phyloP scores from a whole-genome alignment of 1,140 invertebrate genomes.

The Pseudomyrmex concolor region DNA sequence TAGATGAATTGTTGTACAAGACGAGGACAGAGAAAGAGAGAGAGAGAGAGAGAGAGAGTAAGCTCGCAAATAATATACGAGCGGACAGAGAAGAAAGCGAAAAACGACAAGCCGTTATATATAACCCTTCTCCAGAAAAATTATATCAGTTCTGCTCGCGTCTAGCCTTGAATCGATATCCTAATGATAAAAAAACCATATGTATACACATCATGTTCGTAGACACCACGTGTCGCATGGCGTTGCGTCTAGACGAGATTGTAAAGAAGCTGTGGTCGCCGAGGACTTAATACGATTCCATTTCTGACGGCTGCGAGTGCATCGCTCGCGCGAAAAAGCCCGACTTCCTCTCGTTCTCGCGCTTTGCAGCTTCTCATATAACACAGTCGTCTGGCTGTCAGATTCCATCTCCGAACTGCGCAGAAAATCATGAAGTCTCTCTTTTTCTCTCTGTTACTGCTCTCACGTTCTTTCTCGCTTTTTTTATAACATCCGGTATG shows the following conservation, averaged over 20 bases:
- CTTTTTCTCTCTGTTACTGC: neutral
- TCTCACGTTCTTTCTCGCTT: neutral
- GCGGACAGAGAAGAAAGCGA: neutral
- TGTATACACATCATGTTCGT: neutral
- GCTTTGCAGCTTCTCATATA: constrained; percentile 59
- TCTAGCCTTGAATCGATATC: constrained; percentile 64
- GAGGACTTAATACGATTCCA: constrained; percentile 49
- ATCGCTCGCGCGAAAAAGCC: constrained; percentile 32
- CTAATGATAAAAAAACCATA: constrained; percentile 33
- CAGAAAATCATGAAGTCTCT: constrained; percentile 25
- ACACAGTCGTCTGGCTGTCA: constrained; percentile 66
- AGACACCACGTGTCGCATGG: constrained; percentile 58
- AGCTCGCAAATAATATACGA: neutral
- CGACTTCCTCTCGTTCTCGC: constrained; percentile 28
- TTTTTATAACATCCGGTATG: constrained; percentile 42
- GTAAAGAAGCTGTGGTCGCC: constrained; percentile 67
- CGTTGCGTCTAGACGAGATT: constrained; percentile 75
- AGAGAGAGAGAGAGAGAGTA: too few species aligned
- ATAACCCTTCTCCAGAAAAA: constrained; percentile 41
- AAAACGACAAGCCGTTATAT: neutral
- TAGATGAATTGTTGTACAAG: constrained; percentile 19
- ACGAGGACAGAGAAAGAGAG: too few species aligned
- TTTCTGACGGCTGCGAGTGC: constrained; percentile 20
- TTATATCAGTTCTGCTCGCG: constrained; percentile 5
- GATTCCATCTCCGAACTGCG: constrained; percentile 62